phyloP scores from a whole-genome alignment of 2,797 vertebrate species.

The Bradypodion ventrale region DNA sequence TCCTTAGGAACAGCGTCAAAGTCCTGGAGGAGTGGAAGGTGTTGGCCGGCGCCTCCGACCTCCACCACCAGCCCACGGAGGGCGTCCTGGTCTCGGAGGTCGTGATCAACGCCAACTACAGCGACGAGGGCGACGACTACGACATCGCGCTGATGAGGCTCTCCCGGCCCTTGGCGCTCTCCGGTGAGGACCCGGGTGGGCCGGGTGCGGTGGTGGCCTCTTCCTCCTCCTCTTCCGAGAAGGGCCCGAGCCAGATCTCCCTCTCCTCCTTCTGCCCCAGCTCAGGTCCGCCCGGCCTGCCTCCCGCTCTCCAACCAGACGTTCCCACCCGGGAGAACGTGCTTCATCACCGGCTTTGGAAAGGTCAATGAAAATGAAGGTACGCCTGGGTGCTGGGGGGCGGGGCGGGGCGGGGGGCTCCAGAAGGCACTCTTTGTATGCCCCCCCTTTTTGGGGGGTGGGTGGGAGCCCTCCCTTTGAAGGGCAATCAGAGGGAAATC shows the following conservation, averaged over 20 bases:
- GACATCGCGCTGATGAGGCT: constrained; percentile 88
- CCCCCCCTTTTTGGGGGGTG: no score
- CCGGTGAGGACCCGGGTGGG: constrained; percentile 59
- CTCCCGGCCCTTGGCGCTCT: constrained; percentile 68
- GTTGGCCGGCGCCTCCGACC: constrained; percentile 79
- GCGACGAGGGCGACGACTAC: constrained; percentile 75
- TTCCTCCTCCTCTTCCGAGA: accelerated
- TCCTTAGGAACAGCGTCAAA: constrained; percentile 61
- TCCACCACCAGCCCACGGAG: constrained; percentile 60
- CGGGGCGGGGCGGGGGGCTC: no score
- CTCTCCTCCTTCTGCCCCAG: constrained; percentile 63
- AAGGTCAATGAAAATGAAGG: constrained; percentile 78
- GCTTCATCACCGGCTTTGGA: constrained; percentile 91
- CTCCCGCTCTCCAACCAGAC: constrained; percentile 81
- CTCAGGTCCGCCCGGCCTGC: constrained; percentile 84
- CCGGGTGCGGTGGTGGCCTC: no score
- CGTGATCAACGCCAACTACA: constrained; percentile 84
- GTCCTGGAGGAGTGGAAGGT: constrained; percentile 78
- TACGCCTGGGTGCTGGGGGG: constrained; percentile 41
- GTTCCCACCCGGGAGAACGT: constrained; percentile 74
- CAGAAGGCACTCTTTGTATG: no score
- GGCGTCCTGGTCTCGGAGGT: constrained; percentile 79
- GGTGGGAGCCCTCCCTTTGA: no score
- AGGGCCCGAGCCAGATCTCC: constrained; percentile 2
- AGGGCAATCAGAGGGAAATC: no score